These are phyloP conservation scores for Acronicta psi DNA, from an alignment of 2,888 invertebrate species.

Conservation along the genomic window DNA sequence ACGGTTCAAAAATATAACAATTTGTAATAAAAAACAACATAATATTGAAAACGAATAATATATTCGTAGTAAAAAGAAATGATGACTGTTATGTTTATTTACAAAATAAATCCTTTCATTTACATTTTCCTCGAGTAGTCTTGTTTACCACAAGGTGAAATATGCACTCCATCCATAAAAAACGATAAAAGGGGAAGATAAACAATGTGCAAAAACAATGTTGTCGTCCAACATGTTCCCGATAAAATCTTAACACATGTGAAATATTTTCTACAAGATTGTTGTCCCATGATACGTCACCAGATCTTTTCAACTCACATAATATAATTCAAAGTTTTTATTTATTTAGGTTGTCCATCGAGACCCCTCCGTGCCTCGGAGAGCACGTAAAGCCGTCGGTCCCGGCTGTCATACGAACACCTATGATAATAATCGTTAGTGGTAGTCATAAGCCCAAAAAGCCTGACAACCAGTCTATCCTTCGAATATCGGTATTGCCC, in stretches of 20 bases:
- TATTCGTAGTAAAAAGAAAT: background rate
- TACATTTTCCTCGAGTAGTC: background rate
- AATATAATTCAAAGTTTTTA: no score
- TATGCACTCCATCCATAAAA: slow-evolving; percentile 1
- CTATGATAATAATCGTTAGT: no score
- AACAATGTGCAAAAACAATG: slow-evolving; percentile 4
- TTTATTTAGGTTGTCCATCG: no score
- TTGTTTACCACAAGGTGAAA: slow-evolving; percentile 6
- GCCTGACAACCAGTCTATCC: no score
- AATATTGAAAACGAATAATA: no score
- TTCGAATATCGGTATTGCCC: no score
- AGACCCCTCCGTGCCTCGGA: no score
- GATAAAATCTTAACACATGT: background rate
- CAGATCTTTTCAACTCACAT: background rate
- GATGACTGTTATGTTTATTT: slow-evolving; percentile 4
- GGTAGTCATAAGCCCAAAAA: no score
- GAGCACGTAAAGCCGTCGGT: no score
- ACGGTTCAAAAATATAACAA: background rate
- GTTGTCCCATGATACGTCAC: background rate
- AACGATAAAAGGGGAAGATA: background rate
- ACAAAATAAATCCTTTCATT: slow-evolving; percentile 1
- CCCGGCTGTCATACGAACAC: no score
- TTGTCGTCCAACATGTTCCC: no score
- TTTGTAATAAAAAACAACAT: background rate
- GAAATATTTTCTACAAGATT: background rate